These are phyloP conservation scores for Habroteleia sp. DNA, from an alignment of 2,888 invertebrate species.

Conservation along the genomic window DNA sequence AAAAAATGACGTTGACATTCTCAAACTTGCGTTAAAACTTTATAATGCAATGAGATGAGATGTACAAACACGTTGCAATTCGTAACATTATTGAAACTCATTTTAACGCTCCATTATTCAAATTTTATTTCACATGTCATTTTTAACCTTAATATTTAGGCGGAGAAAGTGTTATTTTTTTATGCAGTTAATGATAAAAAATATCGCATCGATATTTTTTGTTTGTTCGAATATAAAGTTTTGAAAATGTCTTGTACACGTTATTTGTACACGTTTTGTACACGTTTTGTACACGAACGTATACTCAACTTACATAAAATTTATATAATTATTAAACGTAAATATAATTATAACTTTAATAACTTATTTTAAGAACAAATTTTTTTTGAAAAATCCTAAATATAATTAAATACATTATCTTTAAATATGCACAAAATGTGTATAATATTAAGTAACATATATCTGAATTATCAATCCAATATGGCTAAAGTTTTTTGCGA, in stretches of 20 bases:
- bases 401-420: too few species aligned
- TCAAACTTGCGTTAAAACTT: conserved; percentile 34
- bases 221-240: conserved; percentile 19
- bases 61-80: conserved; percentile 22
- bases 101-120: conserved; percentile 23
- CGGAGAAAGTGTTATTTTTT: conserved; percentile 33
- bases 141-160: conserved; percentile 11
- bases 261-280: conserved; percentile 18
- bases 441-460: too few species aligned
- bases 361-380: too few species aligned
- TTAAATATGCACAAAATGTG: too few species aligned
- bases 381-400: too few species aligned
- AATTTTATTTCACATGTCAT: conserved; percentile 32
- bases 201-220: conserved; percentile 17
- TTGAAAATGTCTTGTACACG: conserved; percentile 47
- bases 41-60: conserved; percentile 22
- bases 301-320: conserved; percentile 21
- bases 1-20: conserved; percentile 32
- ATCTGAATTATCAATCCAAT: too few species aligned
- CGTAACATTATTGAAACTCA: conserved; percentile 14
- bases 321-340: too few species aligned
- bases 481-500: too few species aligned
- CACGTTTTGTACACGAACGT: conserved; percentile 14
- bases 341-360: too few species aligned
- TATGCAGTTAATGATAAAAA: conserved; percentile 13